Evolutionary conservation across 2,888 invertebrate species (phyloP).

Genomic region (Epinotia brunnichana): DNA sequence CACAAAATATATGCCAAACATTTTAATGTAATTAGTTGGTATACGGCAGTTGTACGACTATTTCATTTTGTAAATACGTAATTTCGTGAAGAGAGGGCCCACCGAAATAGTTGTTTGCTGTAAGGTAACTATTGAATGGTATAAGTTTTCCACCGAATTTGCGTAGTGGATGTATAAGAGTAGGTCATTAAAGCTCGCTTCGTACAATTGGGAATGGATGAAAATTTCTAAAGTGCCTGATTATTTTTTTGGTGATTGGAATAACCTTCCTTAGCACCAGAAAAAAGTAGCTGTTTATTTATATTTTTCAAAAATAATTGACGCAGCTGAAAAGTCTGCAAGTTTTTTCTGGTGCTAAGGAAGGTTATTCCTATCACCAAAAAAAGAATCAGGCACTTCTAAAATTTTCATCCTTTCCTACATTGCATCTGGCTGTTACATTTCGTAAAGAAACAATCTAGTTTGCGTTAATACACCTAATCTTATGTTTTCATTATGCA

Average conservation of each 20-base stretch:
- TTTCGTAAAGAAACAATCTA: not conserved
- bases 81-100: conserved; percentile 63
- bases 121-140: conserved; percentile 45
- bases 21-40: conserved; percentile 68
- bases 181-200: not conserved
- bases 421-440: not conserved
- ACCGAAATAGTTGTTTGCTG: conserved; percentile 74
- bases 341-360: too few species aligned
- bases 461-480: conserved; percentile 68
- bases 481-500: conserved; percentile 59
- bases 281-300: too few species aligned
- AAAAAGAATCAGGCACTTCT: too few species aligned
- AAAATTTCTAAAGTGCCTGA: too few species aligned
- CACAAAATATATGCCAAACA: conserved; percentile 83
- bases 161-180: conserved; percentile 20
- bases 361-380: too few species aligned
- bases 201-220: too few species aligned
- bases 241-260: too few species aligned
- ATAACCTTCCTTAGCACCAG: too few species aligned
- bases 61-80: conserved; percentile 73
- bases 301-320: too few species aligned
- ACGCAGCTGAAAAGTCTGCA: too few species aligned
- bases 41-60: conserved; percentile 60
- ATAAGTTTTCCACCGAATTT: conserved; percentile 43
- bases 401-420: too few species aligned